Evolutionary conservation across 2,888 invertebrate species (phyloP), one percentile per base, ranked within the genome.

Genomic region (Dicyrtomina minuta): DNA sequence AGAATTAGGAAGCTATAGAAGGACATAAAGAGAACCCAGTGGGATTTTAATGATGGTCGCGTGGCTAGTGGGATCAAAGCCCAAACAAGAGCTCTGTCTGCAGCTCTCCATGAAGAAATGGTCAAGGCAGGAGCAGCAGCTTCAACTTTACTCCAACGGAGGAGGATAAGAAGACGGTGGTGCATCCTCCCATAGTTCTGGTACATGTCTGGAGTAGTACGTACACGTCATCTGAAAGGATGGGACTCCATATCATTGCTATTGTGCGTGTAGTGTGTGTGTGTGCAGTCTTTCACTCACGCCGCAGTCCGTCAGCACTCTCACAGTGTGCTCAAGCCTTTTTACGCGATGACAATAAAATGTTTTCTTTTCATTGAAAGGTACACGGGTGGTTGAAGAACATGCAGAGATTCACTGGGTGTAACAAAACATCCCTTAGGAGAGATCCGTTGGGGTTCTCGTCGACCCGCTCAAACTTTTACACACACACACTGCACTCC

Each of bases 271-370:
- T n/a, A n/a, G n/a, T n/a, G n/a, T n/a, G n/a, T 8, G 8, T 33
- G 33, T 33, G 33, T 33, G 33, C 33, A 33, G 33, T 33, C 33
- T 33, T 33, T 33, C 58, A 58, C 33, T 58, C 58, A 58, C 58
- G 58, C 58, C 58, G 58, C 39, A 39, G 58, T 58, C 58, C 58
- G 39, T 58, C 58, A 58, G 39, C 58, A 58, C 58, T 55, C 58
- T 58, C 39, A 53, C 41, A 24, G 17, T 39, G 22, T 49, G 39
- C 55, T 59, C 41, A 70, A 66, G 62, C 61, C 65, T 65, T 70
- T 70, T 43, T 33, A 56, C 58, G 53, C 61, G 66, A 70, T 72
- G 72, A 72, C 72, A 72, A 72, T 72, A 72, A 72, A 72, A 72
- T 61, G 66, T 64, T 72, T 72, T 72, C 69, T 72, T 69, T 69